These are phyloP conservation scores for Podarcis lilfordi DNA, from an alignment of 2,797 vertebrate genomes.

Conservation along the genomic window DNA sequence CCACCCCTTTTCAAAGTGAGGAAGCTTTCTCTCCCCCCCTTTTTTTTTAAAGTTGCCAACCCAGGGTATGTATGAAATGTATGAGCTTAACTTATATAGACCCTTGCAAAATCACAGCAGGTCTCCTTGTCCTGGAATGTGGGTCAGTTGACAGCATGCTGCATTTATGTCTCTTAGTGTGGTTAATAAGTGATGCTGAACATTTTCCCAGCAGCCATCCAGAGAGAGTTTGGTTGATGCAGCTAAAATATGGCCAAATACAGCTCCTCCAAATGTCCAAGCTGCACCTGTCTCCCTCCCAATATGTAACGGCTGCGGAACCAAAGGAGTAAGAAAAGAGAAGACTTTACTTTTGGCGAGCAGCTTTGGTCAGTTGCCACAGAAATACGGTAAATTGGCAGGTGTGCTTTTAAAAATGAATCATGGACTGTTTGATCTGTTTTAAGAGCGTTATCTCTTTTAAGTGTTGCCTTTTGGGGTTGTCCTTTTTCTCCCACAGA, in stretches of 20 bases:
- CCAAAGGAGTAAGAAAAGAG: conserved; percentile 84
- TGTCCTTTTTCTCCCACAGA: background rate
- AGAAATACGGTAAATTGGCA: conserved; percentile 85
- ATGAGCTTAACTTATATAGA: background rate
- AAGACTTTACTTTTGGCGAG: conserved; percentile 80
- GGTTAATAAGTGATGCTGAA: conserved; percentile 56
- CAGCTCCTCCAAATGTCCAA: conserved; percentile 83
- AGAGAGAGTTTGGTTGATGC: conserved; percentile 83
- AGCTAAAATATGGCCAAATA: conserved; percentile 90
- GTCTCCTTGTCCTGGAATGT: background rate
- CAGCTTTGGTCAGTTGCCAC: conserved; percentile 83
- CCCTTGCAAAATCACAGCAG: too few species aligned
- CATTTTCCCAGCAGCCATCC: conserved; percentile 78
- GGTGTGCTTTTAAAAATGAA: conserved; percentile 26
- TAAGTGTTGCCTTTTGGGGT: background rate
- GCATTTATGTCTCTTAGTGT: background rate
- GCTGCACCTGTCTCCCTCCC: conserved; percentile 83
- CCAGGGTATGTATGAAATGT: background rate
- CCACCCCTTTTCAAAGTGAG: too few species aligned
- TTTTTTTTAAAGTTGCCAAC: background rate
- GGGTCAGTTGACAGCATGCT: rapidly evolving
- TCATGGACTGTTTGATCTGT: background rate
- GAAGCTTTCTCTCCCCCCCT: too few species aligned
- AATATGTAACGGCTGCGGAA: conserved; percentile 93
- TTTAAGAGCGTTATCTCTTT: too few species aligned